These are phyloP conservation scores for Paracanthobrama guichenoti DNA, from an alignment of 2,113 vertebrate species.

Conservation along the genomic window DNA sequence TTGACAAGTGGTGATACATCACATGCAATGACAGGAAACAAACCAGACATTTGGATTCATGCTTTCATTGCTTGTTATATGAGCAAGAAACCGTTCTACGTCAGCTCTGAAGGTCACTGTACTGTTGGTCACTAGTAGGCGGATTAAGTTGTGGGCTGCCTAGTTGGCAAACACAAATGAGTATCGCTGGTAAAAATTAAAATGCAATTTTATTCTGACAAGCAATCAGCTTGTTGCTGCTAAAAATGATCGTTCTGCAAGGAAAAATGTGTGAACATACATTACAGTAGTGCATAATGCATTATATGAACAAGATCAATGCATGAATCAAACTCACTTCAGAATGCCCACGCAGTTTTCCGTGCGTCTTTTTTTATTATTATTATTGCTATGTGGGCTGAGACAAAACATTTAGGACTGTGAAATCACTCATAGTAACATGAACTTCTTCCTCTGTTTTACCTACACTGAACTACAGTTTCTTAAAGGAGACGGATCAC, in stretches of 20 bases:
- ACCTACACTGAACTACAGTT: background rate
- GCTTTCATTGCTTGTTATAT: background rate
- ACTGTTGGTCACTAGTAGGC: background rate
- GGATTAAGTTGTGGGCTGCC: constrained; percentile 11
- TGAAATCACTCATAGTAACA: background rate
- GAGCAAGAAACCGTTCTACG: background rate
- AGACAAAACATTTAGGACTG: constrained; percentile 18
- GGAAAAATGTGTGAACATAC: background rate
- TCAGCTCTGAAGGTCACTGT: background rate
- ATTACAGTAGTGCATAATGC: background rate
- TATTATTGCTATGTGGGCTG: background rate
- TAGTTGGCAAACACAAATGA: background rate
- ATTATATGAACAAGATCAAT: background rate
- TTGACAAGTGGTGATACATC: background rate
- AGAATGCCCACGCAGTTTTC: constrained; percentile 1
- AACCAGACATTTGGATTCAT: background rate
- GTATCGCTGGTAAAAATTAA: background rate
- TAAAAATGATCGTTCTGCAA: background rate
- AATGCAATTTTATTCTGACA: background rate
- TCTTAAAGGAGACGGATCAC: background rate
- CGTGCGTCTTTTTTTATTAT: background rate
- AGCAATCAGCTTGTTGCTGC: background rate
- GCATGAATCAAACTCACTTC: background rate
- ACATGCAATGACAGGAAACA: constrained; percentile 1
- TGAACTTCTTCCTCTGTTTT: background rate